A percentile compares a stretch with the other conserved stretches of the same genome.
phyloP scores from a whole-genome alignment of 2,888 invertebrate species.

The Baronia brevicornis region DNA sequence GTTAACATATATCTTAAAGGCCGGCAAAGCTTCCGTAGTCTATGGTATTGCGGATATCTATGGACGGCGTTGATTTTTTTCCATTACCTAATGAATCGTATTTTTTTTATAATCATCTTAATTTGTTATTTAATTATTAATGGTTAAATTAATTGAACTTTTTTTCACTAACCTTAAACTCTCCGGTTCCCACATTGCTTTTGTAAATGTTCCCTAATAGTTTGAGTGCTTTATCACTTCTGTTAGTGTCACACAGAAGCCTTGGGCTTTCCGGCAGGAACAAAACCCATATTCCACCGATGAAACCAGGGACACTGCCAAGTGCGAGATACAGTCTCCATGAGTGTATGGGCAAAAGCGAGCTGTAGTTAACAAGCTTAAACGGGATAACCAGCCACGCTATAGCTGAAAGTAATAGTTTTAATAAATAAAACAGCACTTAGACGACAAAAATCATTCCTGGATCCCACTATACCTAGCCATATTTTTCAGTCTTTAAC shows the following conservation, averaged over 20 bases:
- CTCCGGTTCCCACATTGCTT: slow-evolving; percentile 63
- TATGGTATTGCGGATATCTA: no score
- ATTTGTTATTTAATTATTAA: not conserved
- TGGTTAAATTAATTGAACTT: not conserved
- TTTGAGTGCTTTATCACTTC: slow-evolving; percentile 72
- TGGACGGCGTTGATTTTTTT: no score
- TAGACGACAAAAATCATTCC: slow-evolving; percentile 4
- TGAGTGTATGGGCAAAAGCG: slow-evolving; percentile 74
- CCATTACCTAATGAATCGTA: not conserved
- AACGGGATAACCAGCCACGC: slow-evolving; percentile 81
- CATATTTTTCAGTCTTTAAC: no score
- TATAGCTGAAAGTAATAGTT: slow-evolving; percentile 54
- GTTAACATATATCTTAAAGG: not conserved
- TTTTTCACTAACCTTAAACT: slow-evolving; percentile 74
- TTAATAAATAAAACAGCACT: slow-evolving; percentile 1
- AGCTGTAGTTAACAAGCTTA: slow-evolving; percentile 35
- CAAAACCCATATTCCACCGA: slow-evolving; percentile 74
- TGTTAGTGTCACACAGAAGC: slow-evolving; percentile 76
- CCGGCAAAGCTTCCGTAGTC: no score
- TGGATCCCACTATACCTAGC: no score
- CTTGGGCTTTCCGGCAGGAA: slow-evolving; percentile 83
- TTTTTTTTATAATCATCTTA: not conserved
- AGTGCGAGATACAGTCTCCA: slow-evolving; percentile 82
- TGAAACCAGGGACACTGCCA: slow-evolving; percentile 78
- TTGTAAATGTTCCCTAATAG: slow-evolving; percentile 75